Evolutionary conservation across 2,888 invertebrate genomes (phyloP), one percentile per base, ranked within the genome.

Genomic region (Monoplex corrugatus): DNA sequence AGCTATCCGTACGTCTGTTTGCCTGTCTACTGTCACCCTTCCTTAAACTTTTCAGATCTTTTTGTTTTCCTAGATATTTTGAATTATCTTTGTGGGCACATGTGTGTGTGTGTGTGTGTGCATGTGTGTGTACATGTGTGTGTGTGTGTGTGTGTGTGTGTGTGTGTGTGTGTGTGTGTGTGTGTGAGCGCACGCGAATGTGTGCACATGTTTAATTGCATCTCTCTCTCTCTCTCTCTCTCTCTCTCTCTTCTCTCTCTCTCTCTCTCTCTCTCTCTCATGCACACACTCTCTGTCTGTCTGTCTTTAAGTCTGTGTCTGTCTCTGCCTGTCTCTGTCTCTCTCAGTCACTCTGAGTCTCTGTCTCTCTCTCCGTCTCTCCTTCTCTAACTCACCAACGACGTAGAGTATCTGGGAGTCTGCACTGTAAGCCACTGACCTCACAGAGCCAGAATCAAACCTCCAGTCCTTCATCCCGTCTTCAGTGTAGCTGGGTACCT

Each of bases 401-500:
- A 45, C 50, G 19, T 83, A 83, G 13, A 83, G 83, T 13, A 83
- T 28, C 16, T n/a, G 38, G 3, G 13, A 28, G 45, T 32, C n/a
- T 40, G 43, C 32, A 19, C 35, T 6, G 43, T 83, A 83, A n/a
- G 40, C 19, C 45, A 83, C 45, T n/a, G 38, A 16, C n/a, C 6
- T 83, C 83, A 83, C 83, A 40, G 83, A 28, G 2, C 83, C 83
- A 2, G 44, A 32, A n/a, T 19, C 83, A 43, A 83, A 83, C 45
- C 45, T 83, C 16, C 13, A 83, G n/a, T 13, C 40, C 40, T 16
- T 6, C 44, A 5, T 35, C 45, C 45, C 50, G n/a, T 50, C 83
- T 45, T 83, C 50, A n/a, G 83, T 83, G 83, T 50, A 45, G 32
- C n/a, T 40, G 28, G 83, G 83, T 5, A 83, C 13, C 50, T 83